Evolutionary conservation across 2,797 vertebrate species (phyloP).

Genomic region (Gila robusta): DNA sequence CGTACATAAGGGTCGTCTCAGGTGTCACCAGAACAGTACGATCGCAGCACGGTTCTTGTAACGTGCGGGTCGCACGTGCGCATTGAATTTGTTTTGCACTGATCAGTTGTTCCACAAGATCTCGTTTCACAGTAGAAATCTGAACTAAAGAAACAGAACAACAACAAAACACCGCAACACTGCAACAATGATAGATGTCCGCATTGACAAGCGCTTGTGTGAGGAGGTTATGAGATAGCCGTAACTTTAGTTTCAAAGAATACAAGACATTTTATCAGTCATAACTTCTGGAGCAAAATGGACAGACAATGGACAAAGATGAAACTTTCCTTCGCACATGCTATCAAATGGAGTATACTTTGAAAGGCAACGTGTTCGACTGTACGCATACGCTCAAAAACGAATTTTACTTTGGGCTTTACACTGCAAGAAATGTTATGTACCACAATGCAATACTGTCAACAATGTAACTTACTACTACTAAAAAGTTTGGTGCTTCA

Average conservation of each 20-base stretch:
- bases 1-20: background rate
- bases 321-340: background rate
- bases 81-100: too few relatives aligned
- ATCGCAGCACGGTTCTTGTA: too few relatives aligned
- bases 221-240: background rate
- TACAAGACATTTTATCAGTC: background rate
- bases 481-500: background rate
- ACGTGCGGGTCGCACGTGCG: too few relatives aligned
- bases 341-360: background rate
- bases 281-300: background rate
- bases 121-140: too few relatives aligned
- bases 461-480: background rate
- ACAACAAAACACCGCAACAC: too few relatives aligned
- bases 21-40: too few relatives aligned
- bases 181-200: background rate
- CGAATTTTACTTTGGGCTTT: background rate
- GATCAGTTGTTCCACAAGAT: too few relatives aligned
- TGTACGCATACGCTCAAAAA: background rate
- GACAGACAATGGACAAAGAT: background rate
- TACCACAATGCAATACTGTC: background rate
- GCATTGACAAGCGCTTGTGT: background rate
- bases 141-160: too few relatives aligned
- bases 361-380: background rate
- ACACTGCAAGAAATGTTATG: background rate
- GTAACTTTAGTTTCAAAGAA: background rate